Evolutionary conservation across 1,140 invertebrate species (phyloP), one percentile per base, ranked within the genome.

Genomic region (Cylas formicarius): DNA sequence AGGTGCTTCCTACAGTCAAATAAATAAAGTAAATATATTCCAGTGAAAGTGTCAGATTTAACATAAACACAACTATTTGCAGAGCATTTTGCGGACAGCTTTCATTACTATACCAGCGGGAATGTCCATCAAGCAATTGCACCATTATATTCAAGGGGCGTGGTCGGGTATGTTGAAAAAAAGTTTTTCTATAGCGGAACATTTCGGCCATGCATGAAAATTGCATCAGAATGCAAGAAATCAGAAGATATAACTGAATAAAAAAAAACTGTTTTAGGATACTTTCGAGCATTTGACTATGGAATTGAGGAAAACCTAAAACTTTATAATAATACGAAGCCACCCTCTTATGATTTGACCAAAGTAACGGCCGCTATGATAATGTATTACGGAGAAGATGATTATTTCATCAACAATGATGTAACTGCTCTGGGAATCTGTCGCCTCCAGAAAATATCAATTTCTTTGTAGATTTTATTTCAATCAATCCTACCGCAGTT

Each of bases 41-140:
- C 17, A 31, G 4, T n/a, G 36, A 26, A 26, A 26, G 10, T 27
- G 20, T 13, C 2, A 11, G 29, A 13, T 31, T 21, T 18, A 36
- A 10, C 9, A 19, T 10, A 34, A 40, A 40, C 20, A 11, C 34
- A 16, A 4, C 14, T 13, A 18, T 45, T 23, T 27, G 1, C 16
- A 46, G 44, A 22, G 40, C 23, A 10, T 81, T 57, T 46, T 90
- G 0, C 81, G 84, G 0, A 74, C 84, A 0, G 84, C 89, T 55
- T 60, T 86, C 2, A 75, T 77, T 6, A 84, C 94, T 61, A 78
- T 77, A 3, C 92, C 92, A 2, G 84, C 88, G 1, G 90, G 90
- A 4, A 74, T 86, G 1, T 86, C 89, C 0, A 75, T 79, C 0
- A 78, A 78, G 56, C 88, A 63, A 49, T 27, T 91, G 5, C 68